These are phyloP conservation scores for Eptatretus burgeri DNA, from an alignment of 2,113 vertebrate genomes.

Conservation along the genomic window DNA sequence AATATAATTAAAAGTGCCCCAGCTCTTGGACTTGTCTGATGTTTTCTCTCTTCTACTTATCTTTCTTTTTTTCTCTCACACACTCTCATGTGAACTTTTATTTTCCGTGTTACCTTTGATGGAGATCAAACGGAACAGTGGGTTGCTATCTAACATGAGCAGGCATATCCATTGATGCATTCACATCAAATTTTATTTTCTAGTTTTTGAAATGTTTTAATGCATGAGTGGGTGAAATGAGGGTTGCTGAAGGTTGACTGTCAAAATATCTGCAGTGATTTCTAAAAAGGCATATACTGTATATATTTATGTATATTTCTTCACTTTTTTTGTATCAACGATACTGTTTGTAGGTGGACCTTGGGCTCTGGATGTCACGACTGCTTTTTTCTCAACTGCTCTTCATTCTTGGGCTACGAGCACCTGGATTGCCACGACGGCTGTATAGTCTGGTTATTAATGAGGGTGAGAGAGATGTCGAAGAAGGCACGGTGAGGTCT, in stretches of 20 bases:
- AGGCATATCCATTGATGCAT: too few species aligned
- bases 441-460: conserved; percentile 52
- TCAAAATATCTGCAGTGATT: background rate
- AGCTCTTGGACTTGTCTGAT: too few species aligned
- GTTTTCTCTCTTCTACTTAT: too few species aligned
- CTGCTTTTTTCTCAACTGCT: conserved; percentile 34
- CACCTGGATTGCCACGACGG: conserved; percentile 41
- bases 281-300: background rate
- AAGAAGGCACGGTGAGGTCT: conserved; percentile 27
- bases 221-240: background rate
- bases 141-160: too few species aligned
- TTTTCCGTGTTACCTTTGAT: too few species aligned
- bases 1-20: too few species aligned
- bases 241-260: background rate
- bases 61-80: too few species aligned
- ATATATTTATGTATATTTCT: background rate
- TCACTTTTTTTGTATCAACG: background rate
- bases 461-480: conserved; percentile 48
- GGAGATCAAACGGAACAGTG: too few species aligned
- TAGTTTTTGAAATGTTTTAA: background rate
- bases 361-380: conserved; percentile 38
- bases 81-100: too few species aligned
- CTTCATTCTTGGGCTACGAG: conserved; percentile 49
- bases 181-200: too few species aligned
- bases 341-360: conserved; percentile 23